These are phyloP conservation scores for Amphipyra tragopoginis DNA, from an alignment of 2,888 invertebrate species.

Conservation along the genomic window DNA sequence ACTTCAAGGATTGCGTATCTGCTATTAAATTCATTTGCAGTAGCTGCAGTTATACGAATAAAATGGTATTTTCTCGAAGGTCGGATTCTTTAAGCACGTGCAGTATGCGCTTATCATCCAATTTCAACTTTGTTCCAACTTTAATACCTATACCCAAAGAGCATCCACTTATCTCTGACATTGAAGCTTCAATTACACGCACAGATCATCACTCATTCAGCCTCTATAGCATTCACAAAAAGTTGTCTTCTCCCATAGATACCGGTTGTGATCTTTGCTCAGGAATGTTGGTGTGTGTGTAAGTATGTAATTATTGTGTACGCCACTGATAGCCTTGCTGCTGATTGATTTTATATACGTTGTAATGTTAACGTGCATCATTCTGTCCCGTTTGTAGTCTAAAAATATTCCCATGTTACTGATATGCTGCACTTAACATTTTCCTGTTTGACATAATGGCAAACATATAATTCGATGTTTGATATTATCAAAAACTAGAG, in stretches of 20 bases:
- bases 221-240: conserved; percentile 37
- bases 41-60: conserved; percentile 9
- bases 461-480: background rate
- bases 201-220: conserved; percentile 36
- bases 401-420: conserved; percentile 31
- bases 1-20: conserved; percentile 23
- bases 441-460: conserved; percentile 34
- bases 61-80: conserved; percentile 18
- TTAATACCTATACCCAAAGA: conserved; percentile 19
- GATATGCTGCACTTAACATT: conserved; percentile 25
- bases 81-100: conserved; percentile 24
- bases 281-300: conserved; percentile 35
- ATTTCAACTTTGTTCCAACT: conserved; percentile 16
- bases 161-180: conserved; percentile 45
- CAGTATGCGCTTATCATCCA: conserved; percentile 24
- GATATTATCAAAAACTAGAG: too few species aligned
- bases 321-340: conserved; percentile 12
- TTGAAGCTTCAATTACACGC: conserved; percentile 43
- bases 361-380: conserved; percentile 9
- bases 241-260: conserved; percentile 36
- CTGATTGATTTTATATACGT: conserved; percentile 15
- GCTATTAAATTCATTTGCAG: conserved; percentile 20
- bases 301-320: conserved; percentile 28
- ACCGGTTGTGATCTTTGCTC: conserved; percentile 43
- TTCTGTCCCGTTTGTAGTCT: background rate